A percentile compares a stretch with the other conserved stretches of the same genome.
Conservation (phyloP, 2,888 invertebrate genomes). For the Drosophila recens region DNA sequence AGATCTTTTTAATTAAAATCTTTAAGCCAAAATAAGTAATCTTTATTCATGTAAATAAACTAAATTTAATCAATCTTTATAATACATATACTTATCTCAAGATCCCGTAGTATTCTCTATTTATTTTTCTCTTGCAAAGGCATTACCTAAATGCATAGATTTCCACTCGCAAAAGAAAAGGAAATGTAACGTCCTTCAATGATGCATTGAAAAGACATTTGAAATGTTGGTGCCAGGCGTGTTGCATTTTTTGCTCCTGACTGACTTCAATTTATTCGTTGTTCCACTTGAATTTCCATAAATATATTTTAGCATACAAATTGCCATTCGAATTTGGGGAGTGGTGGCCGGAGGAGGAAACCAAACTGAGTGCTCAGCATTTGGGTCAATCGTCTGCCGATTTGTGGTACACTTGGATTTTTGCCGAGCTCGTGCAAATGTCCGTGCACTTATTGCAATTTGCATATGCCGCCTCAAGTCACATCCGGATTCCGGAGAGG, state of each 20-base stretch:
- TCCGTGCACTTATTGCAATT: slow-evolving; percentile 62
- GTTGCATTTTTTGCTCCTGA: slow-evolving; percentile 37
- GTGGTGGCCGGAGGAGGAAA: background rate
- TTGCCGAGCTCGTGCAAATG: slow-evolving; percentile 56
- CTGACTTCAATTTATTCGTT: slow-evolving; percentile 67
- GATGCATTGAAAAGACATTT: slow-evolving; percentile 29
- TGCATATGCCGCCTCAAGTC: slow-evolving; percentile 60
- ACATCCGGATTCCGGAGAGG: slow-evolving; percentile 42
- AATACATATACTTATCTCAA: background rate
- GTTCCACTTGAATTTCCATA: slow-evolving; percentile 71
- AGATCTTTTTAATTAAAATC: no score
- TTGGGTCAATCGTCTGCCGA: slow-evolving; percentile 72
- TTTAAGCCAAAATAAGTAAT: background rate
- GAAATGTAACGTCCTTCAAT: slow-evolving; percentile 22
- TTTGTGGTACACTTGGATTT: slow-evolving; percentile 43
- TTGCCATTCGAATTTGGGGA: slow-evolving; percentile 57
- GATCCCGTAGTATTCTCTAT: background rate
- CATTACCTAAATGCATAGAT: no score
- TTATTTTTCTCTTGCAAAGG: background rate
- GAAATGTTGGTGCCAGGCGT: slow-evolving; percentile 17
- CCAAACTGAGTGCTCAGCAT: slow-evolving; percentile 40
- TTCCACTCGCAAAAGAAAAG: background rate
- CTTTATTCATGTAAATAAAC: background rate
- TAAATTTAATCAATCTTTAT: background rate
- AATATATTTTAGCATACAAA: slow-evolving; percentile 72